A percentile compares a stretch with the other conserved stretches of the same genome.
These are phyloP conservation scores for Drosophila subpulchrella DNA, from an alignment of 1,140 invertebrate genomes.

Conservation along the genomic window DNA sequence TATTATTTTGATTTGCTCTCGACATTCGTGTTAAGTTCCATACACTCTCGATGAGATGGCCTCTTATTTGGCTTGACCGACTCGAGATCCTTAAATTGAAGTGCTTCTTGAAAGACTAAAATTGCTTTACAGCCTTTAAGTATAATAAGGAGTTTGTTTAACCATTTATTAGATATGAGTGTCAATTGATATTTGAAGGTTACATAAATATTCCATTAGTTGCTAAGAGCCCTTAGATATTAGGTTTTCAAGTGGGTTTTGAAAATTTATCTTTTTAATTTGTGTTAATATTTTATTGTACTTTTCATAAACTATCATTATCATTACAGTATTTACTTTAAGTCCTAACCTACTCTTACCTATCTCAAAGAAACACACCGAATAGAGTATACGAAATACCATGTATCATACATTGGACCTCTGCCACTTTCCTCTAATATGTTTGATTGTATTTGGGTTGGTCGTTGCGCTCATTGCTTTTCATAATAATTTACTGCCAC, in stretches of 20 bases:
- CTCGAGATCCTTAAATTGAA: conserved; percentile 14
- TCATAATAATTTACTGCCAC: conserved; percentile 74
- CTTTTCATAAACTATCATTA: too few relatives aligned
- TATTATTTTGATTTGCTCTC: conserved; percentile 83
- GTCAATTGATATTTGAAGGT: neutral
- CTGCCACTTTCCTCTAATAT: conserved; percentile 32
- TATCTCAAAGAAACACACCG: too few relatives aligned
- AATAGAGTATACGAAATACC: conserved; percentile 6
- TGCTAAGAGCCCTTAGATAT: neutral
- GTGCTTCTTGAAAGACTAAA: conserved; percentile 10
- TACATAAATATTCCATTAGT: neutral
- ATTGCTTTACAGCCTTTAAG: neutral
- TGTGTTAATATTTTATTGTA: too few relatives aligned
- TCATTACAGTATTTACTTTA: too few relatives aligned
- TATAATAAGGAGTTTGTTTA: neutral
- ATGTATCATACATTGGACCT: neutral
- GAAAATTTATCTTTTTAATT: too few relatives aligned
- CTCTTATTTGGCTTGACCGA: conserved; percentile 24
- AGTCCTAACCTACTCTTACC: too few relatives aligned
- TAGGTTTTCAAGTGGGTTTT: neutral
- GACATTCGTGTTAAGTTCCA: conserved; percentile 63
- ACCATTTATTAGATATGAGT: too few relatives aligned
- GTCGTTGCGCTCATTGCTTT: conserved; percentile 65
- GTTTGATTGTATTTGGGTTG: conserved; percentile 56
- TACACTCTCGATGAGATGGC: conserved; percentile 22